Conservation (phyloP, 2,113 vertebrate species). For the Corydoras maculifer region DNA sequence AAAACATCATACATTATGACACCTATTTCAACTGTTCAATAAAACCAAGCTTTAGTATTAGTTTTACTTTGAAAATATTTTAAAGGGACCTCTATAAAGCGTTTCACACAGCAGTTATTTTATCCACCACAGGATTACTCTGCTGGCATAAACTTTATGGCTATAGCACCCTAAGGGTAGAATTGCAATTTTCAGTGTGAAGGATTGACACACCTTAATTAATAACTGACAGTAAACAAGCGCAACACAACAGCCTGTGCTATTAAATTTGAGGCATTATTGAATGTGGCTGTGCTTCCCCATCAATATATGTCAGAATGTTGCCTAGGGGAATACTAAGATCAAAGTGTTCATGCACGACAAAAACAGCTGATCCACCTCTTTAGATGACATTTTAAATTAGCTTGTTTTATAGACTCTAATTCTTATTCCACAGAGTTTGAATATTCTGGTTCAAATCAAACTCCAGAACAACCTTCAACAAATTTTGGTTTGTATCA, state of each 20-base stretch:
- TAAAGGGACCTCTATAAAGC: no score
- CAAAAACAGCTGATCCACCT: neutral
- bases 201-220: constrained; percentile 5
- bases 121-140: neutral
- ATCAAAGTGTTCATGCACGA: constrained; percentile 8
- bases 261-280: constrained; percentile 27
- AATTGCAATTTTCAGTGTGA: constrained; percentile 1
- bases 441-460: constrained; percentile 61
- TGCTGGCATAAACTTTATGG: neutral
- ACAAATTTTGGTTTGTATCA: constrained; percentile 68
- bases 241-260: constrained; percentile 35
- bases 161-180: neutral
- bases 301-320: constrained; percentile 12
- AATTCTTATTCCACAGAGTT: constrained; percentile 68
- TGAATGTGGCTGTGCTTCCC: constrained; percentile 18
- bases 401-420: constrained; percentile 3
- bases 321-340: constrained; percentile 20
- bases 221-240: constrained; percentile 18
- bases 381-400: neutral
- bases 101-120: no score
- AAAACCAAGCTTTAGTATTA: no score
- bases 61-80: no score
- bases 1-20: no score
- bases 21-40: no score
- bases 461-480: constrained; percentile 68